phyloP scores from a whole-genome alignment of 2,797 vertebrate genomes.

The Lutjanus campechanus region DNA sequence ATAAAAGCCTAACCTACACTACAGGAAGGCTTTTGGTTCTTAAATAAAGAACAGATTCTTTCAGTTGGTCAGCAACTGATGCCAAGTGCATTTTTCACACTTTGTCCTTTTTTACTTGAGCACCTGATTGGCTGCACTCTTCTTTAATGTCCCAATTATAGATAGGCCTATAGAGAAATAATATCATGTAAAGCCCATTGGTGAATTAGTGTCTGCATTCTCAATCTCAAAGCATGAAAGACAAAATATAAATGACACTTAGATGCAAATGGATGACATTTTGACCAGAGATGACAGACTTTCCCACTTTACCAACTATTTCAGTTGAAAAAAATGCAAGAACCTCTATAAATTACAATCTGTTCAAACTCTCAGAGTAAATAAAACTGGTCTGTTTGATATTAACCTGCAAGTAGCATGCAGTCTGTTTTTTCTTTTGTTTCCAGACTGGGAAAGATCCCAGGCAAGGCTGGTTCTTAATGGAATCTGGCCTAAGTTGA shows the following conservation, averaged over 20 bases:
- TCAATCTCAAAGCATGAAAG: background rate
- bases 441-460: background rate
- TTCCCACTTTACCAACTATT: background rate
- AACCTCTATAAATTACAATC: background rate
- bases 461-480: background rate
- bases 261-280: background rate
- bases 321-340: background rate
- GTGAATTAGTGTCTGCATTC: background rate
- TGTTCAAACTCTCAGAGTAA: background rate
- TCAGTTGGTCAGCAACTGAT: too few species aligned
- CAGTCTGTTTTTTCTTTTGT: background rate
- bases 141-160: too few species aligned
- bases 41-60: too few species aligned
- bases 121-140: too few species aligned
- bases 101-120: too few species aligned
- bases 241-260: background rate
- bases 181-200: too few species aligned
- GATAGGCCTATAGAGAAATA: too few species aligned
- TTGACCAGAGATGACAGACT: background rate
- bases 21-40: too few species aligned
- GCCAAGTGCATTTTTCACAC: too few species aligned
- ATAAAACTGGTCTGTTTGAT: background rate
- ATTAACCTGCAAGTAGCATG: background rate
- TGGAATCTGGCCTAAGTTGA: background rate
- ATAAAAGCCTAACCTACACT: too few species aligned